Base-by-base conservation (phyloP, 53 echinoderm and acorn worm species). In the Echinometra lucunter region DNA sequence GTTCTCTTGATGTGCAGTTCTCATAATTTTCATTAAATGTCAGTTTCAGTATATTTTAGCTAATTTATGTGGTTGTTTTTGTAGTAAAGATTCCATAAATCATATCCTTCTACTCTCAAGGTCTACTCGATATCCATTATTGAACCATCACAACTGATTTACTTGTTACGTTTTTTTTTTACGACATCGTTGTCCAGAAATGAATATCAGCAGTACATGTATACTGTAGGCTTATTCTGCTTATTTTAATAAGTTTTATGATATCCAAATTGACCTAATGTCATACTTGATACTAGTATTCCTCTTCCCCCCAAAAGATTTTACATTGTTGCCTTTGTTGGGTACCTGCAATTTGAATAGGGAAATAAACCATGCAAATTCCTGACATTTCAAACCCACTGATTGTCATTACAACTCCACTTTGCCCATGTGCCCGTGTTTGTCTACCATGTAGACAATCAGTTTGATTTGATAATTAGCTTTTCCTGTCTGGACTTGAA, bases 401-500 rank as follows among this genome's bases (percentile, higher is more conserved):
- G 72, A 72, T 72, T 72, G 72, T 28, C 72, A 72, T 72, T 32
- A 35, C 72, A 72, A 72, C 72, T n/a, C 66, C 6, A 66, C 30
- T 58, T 3, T 58, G 2, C 63, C 63, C 57, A 16, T 57, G n/a
- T 53, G 5, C 63, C 7, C 35, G 6, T 72, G 32, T 30, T 72
- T 34, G 28, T 72, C 35, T 8, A 15, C 13, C 13, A 35, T 35
- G 32, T 72, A 34, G 72, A 72, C 72, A 83, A 9, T 37, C 53
- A 53, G 32, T 37, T 75, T 44, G 45, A 82, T 42, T 45, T n/a
- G 45, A 21, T 45, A 45, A 83, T 83, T 42, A 83, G 44, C 44
- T 3, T 83, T 83, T 83, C 83, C 83, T 83, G 83, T 83, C 83
- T 83, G 83, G 83, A 83, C 83, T 23, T 45, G 83, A 83, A 83